Conservation (phyloP, 2,888 invertebrate species). For the Quadroppia sp. region DNA sequence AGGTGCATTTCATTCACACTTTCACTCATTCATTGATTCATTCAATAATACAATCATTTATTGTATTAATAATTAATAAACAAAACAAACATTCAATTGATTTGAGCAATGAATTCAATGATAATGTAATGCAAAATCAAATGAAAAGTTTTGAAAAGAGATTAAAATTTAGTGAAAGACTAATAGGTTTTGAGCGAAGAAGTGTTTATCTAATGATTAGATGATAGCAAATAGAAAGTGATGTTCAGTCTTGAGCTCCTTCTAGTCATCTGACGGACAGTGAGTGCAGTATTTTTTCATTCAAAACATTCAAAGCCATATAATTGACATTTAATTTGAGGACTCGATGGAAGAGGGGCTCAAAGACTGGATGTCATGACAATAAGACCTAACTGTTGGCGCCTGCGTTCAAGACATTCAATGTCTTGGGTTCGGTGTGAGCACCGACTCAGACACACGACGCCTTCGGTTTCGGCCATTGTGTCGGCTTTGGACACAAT, state of each 20-base stretch:
- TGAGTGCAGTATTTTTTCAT: constrained; percentile 9
- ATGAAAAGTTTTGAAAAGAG: background rate
- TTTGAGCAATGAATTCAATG: background rate
- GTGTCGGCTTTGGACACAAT: constrained; percentile 45
- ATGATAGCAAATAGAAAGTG: background rate
- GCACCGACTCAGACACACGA: background rate
- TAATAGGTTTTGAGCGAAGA: background rate
- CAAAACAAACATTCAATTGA: constrained; percentile 3
- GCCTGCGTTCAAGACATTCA: background rate
- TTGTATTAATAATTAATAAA: background rate
- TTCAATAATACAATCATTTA: background rate
- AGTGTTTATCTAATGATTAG: background rate
- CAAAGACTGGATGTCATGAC: constrained; percentile 19
- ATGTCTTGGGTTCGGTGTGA: background rate
- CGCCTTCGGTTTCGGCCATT: background rate
- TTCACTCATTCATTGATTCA: background rate
- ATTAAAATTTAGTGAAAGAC: background rate
- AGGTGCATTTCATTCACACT: background rate
- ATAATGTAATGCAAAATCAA: background rate
- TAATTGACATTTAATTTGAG: constrained; percentile 24
- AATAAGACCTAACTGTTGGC: background rate
- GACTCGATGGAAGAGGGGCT: background rate
- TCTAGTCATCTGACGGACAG: constrained; percentile 10
- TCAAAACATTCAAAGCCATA: constrained; percentile 9
- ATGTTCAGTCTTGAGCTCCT: constrained; percentile 8